phyloP scores from a whole-genome alignment of 2,797 vertebrate species.

The Tapirus indicus region DNA sequence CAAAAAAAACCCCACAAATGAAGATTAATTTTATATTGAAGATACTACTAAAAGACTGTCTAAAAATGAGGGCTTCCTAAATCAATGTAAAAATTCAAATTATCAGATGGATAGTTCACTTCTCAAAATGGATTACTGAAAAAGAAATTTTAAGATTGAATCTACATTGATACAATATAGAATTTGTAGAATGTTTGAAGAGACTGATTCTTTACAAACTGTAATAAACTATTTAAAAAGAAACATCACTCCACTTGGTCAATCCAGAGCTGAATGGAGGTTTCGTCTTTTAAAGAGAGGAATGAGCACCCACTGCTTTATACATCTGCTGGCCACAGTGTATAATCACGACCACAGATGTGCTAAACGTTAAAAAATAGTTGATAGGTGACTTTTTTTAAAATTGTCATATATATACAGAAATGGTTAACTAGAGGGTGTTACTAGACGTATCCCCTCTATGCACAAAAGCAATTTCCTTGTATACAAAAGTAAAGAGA shows the following conservation, averaged over 20 bases:
- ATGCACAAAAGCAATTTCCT: not conserved
- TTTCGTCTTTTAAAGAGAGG: not conserved
- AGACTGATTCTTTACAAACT: not conserved
- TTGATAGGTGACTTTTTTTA: not conserved
- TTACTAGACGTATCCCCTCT: not conserved
- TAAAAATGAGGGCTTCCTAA: not conserved
- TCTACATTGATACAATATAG: not conserved
- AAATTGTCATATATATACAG: not conserved
- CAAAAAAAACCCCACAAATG: not conserved
- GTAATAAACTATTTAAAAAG: not conserved
- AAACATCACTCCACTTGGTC: not conserved
- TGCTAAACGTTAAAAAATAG: not conserved
- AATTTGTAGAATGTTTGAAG: not conserved
- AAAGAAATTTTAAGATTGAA: not conserved
- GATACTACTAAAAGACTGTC: not conserved
- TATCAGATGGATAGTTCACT: not conserved
- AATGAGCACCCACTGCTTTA: not conserved
- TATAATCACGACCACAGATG: not conserved
- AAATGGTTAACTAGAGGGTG: slow-evolving; percentile 8
- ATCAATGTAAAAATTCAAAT: not conserved
- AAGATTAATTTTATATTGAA: not conserved
- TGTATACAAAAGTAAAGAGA: not conserved
- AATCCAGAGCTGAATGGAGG: not conserved
- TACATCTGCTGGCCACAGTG: not conserved
- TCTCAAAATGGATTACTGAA: not conserved